A percentile compares a stretch with the other conserved stretches of the same genome.
phyloP scores from a whole-genome alignment of 35 echinoderm and acorn worm species.

The Apostichopus californicus region DNA sequence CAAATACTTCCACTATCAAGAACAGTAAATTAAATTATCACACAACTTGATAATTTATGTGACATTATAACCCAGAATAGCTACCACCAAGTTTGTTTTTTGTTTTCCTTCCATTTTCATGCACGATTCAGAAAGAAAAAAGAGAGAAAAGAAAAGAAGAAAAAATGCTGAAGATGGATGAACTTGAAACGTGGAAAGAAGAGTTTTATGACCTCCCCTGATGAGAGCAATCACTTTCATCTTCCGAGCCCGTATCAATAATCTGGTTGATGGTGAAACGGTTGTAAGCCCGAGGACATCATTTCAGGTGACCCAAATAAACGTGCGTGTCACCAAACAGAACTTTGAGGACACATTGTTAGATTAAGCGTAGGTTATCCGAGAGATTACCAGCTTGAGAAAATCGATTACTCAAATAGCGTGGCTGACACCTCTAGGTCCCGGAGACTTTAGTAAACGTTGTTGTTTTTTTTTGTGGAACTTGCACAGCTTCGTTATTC shows the following conservation, averaged over 20 bases:
- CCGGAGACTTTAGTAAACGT: neutral
- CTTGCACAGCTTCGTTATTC: neutral
- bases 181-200: no score
- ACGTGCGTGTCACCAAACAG: neutral
- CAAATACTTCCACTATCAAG: no score
- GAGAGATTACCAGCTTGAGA: conserved; percentile 21
- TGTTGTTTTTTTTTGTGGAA: neutral
- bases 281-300: conserved; percentile 6
- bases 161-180: no score
- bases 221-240: conserved; percentile 35
- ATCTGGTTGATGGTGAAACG: neutral
- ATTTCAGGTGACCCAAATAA: conserved; percentile 45
- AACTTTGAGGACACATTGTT: conserved; percentile 3
- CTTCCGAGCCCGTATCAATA: neutral
- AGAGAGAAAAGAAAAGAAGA: no score
- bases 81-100: no score
- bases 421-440: conserved; percentile 8
- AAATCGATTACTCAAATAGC: conserved; percentile 38
- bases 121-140: no score
- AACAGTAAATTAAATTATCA: no score
- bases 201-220: no score
- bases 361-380: conserved; percentile 33
- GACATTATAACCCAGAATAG: no score
- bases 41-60: no score
- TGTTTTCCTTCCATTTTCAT: no score